phyloP scores from a whole-genome alignment of 2,888 invertebrate species.

The Steinernema hermaphroditum region DNA sequence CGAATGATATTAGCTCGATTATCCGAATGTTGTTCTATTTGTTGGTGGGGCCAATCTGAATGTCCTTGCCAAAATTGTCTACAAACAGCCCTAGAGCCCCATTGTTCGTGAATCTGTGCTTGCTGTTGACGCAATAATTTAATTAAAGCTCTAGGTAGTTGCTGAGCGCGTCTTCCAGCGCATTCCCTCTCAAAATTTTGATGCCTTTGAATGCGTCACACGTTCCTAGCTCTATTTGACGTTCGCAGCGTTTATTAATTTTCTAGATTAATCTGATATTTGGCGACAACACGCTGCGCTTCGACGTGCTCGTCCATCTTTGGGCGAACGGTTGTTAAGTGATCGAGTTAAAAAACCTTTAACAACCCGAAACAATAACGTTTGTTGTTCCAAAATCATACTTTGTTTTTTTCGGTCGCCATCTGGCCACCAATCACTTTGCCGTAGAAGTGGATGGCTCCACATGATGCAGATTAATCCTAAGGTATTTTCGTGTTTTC shows the following conservation, averaged over 20 bases:
- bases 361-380: no score
- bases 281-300: no score
- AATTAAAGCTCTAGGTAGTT: conserved; percentile 8
- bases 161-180: neutral
- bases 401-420: no score
- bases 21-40: neutral
- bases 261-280: no score
- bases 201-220: neutral
- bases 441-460: no score
- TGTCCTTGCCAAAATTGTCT: neutral
- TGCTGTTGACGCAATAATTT: conserved; percentile 20
- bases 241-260: no score
- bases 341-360: no score
- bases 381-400: no score
- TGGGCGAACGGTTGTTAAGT: no score
- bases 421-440: no score
- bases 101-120: conserved; percentile 15
- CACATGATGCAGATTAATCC: neutral
- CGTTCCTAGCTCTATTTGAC: no score
- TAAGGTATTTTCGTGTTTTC: conserved; percentile 15
- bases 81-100: neutral
- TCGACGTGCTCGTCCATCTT: no score
- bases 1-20: conserved; percentile 7
- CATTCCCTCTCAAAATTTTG: neutral
- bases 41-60: neutral